Percentiles rank a stretch among this genome's conserved stretches.
Conservation (phyloP, 2,113 vertebrate genomes). For the Perognathus longimembris region DNA sequence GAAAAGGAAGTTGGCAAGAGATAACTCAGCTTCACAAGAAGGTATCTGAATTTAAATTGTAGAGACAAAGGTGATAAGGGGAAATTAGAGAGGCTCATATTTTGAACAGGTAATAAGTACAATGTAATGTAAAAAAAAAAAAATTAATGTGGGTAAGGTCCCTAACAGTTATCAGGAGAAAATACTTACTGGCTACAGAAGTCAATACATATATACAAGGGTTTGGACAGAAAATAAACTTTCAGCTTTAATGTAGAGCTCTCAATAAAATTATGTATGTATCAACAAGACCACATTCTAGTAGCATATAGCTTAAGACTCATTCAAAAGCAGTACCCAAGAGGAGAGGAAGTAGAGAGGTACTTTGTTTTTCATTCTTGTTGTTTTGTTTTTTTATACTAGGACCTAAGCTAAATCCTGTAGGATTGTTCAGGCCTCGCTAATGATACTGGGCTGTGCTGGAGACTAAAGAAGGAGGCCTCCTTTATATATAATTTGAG, state of each 20-base stretch:
- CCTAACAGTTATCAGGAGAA: neutral
- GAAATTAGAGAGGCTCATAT: neutral
- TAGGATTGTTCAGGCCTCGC: neutral
- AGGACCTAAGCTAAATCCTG: neutral
- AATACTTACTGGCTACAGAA: neutral
- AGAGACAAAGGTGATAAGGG: neutral
- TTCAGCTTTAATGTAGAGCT: neutral
- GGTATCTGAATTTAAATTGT: constrained; percentile 43
- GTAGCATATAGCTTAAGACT: neutral
- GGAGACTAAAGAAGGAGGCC: neutral
- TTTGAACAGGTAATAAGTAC: neutral
- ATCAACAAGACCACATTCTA: neutral
- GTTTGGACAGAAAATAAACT: neutral
- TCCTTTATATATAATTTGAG: no score
- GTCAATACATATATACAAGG: neutral
- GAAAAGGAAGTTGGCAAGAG: constrained; percentile 27
- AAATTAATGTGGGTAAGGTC: neutral
- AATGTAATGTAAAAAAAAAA: neutral
- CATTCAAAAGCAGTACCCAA: neutral
- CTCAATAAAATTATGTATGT: neutral
- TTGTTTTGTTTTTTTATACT: neutral
- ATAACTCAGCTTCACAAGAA: constrained; percentile 8
- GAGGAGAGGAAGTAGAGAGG: neutral
- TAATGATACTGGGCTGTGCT: neutral
- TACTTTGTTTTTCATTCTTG: no score